phyloP scores from a whole-genome alignment of 30 jellyfish, hydroid and myxozoan genomes.

The Calvadosia cruxmelitensis region DNA sequence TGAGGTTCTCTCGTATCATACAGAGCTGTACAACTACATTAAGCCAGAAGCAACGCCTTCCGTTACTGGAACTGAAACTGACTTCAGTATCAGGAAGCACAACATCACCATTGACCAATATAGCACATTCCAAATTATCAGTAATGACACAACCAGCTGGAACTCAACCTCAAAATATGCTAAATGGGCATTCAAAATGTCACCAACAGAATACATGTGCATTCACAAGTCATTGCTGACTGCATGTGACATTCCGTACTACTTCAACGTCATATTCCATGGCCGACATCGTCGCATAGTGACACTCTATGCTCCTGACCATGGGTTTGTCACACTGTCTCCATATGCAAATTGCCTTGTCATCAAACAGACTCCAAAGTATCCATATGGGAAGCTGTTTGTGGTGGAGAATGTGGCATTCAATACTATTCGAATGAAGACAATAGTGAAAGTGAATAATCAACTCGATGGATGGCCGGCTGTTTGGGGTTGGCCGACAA shows the following conservation, averaged over 20 bases:
- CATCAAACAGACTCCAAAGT: constrained; percentile 6
- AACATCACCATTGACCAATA: not conserved
- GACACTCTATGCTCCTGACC: not conserved
- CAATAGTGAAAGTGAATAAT: not conserved
- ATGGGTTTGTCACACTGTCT: constrained; percentile 45
- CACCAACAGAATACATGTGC: not conserved
- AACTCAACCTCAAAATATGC: not conserved
- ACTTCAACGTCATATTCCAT: not conserved
- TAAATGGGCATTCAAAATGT: not conserved
- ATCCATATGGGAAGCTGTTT: constrained; percentile 26
- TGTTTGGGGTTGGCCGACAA: constrained; percentile 29
- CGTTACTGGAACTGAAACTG: not conserved
- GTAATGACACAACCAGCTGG: not conserved
- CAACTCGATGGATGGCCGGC: constrained; percentile 16
- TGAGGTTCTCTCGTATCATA: constrained; percentile 21
- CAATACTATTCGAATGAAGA: not conserved
- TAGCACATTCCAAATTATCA: not conserved
- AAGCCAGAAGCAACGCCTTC: constrained; percentile 29
- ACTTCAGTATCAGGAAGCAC: not conserved
- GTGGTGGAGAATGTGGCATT: not conserved
- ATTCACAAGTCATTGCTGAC: not conserved
- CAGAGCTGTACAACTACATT: constrained; percentile 17
- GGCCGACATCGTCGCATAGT: not conserved
- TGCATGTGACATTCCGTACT: not conserved
- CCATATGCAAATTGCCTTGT: constrained; percentile 22